A percentile compares a stretch with the other conserved stretches of the same genome.
phyloP scores from a whole-genome alignment of 2,888 invertebrate species.

The Drepanosiphum platanoidis region DNA sequence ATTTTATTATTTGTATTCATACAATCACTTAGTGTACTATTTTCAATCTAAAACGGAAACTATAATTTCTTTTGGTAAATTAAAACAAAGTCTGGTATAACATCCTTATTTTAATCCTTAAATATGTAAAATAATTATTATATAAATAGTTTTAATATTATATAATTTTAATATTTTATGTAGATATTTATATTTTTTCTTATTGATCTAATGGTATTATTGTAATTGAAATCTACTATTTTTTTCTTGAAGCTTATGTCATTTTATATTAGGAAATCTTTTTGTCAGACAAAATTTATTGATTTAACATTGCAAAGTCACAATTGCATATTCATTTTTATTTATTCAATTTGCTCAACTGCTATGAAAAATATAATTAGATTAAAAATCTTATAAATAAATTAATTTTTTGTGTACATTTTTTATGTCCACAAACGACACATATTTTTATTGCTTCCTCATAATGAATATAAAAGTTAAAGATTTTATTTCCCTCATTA shows the following conservation, averaged over 20 bases:
- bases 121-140: constrained; percentile 48
- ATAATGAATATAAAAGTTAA: background rate
- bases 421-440: constrained; percentile 6
- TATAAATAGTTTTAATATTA: constrained; percentile 51
- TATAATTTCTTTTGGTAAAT: background rate
- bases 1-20: constrained; percentile 1
- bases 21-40: background rate
- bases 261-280: constrained; percentile 7
- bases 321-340: constrained; percentile 33
- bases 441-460: constrained; percentile 22
- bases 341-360: constrained; percentile 59
- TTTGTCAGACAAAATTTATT: constrained; percentile 9
- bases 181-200: constrained; percentile 58
- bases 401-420: constrained; percentile 33
- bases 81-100: constrained; percentile 6
- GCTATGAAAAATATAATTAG: constrained; percentile 37
- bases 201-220: constrained; percentile 33
- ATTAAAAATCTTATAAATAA: constrained; percentile 13
- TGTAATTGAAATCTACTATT: constrained; percentile 36
- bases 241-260: constrained; percentile 36
- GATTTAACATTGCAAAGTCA: constrained; percentile 19
- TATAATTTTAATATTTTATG: constrained; percentile 56
- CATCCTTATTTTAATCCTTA: constrained; percentile 13
- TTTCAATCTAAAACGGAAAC: constrained; percentile 18
- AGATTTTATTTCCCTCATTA: constrained; percentile 1